A percentile compares a stretch with the other conserved stretches of the same genome.
Evolutionary conservation across 2,113 vertebrate genomes (phyloP).

Genomic region (Burhinus bistriatus): DNA sequence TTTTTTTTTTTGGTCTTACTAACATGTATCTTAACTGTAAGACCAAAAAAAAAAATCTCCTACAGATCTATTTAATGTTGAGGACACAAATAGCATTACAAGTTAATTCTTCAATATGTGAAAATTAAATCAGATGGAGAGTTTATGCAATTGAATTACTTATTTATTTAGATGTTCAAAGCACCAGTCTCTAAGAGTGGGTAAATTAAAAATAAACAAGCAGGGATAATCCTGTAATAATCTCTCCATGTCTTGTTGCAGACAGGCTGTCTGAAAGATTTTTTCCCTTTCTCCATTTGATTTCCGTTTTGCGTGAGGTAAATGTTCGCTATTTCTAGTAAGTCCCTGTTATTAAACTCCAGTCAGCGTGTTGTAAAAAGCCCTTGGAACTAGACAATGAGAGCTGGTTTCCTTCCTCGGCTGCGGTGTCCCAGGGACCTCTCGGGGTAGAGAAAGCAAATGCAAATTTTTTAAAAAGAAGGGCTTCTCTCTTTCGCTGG

Average conservation of each 20-base stretch:
- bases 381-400: not conserved
- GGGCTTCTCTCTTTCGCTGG: not conserved
- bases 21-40: not conserved
- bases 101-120: not conserved
- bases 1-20: too few species aligned
- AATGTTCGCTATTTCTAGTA: rapidly evolving
- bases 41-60: not conserved
- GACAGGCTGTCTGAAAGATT: not conserved
- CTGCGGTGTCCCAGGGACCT: rapidly evolving
- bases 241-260: not conserved
- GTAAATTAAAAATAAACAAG: not conserved
- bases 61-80: not conserved
- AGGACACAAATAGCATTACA: not conserved
- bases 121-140: not conserved
- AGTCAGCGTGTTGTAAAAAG: not conserved
- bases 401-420: not conserved
- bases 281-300: not conserved
- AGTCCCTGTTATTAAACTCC: not conserved
- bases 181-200: not conserved
- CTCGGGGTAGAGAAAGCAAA: not conserved
- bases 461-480: not conserved
- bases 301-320: not conserved
- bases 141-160: not conserved
- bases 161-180: not conserved
- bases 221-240: not conserved